Percentiles rank a stretch among this genome's conserved stretches.
Evolutionary conservation across 2,888 invertebrate species (phyloP).

Genomic region (Lasioglossum lativentre): DNA sequence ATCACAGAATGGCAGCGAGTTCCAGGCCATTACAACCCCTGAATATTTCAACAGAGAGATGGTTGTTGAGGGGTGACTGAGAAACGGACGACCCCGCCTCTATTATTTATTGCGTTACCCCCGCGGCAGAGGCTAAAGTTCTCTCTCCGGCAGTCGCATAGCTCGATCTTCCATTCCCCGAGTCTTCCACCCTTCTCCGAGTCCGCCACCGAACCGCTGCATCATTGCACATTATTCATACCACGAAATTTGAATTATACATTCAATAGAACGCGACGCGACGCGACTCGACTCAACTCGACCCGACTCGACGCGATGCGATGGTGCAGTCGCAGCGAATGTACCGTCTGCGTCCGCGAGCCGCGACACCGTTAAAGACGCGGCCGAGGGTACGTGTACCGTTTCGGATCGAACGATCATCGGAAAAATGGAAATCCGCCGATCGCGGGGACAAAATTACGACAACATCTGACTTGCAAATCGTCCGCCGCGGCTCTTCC

Average conservation of each 20-base stretch:
- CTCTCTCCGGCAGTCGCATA: slow-evolving; percentile 39
- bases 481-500: background rate
- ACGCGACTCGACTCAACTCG: too few species aligned
- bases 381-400: background rate
- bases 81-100: slow-evolving; percentile 74
- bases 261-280: slow-evolving; percentile 75
- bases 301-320: slow-evolving; percentile 68
- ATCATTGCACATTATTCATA: slow-evolving; percentile 81
- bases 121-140: slow-evolving; percentile 67
- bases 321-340: slow-evolving; percentile 64
- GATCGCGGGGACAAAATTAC: slow-evolving; percentile 22
- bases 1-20: slow-evolving; percentile 68
- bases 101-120: slow-evolving; percentile 80
- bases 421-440: slow-evolving; percentile 45
- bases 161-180: slow-evolving; percentile 24
- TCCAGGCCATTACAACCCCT: slow-evolving; percentile 75
- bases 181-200: slow-evolving; percentile 38
- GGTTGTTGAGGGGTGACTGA: slow-evolving; percentile 67
- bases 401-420: slow-evolving; percentile 32
- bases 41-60: slow-evolving; percentile 75
- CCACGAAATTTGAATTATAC: slow-evolving; percentile 80
- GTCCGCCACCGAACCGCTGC: slow-evolving; percentile 55
- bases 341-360: background rate
- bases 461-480: slow-evolving; percentile 38
- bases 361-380: slow-evolving; percentile 59